Percentiles rank a stretch among this genome's conserved stretches.
Evolutionary conservation across 2,113 vertebrate genomes (phyloP).

Genomic region (Microcebus murinus): DNA sequence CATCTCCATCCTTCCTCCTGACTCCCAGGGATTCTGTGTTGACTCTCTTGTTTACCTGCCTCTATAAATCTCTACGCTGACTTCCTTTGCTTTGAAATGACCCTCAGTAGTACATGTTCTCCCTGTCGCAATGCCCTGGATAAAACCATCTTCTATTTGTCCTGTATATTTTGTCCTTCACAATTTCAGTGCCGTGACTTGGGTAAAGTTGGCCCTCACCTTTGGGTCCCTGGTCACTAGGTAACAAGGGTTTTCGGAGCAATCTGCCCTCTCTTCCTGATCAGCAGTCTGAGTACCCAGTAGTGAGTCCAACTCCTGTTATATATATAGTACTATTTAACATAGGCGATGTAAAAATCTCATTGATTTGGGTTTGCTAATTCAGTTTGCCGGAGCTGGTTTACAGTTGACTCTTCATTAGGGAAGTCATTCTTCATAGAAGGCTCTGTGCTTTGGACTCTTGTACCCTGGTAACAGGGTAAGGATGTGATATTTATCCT

Average conservation of each 20-base stretch:
- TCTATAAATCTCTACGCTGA: not conserved
- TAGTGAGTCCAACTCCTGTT: not conserved
- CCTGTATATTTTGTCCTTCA: not conserved
- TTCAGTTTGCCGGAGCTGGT: slow-evolving; percentile 60
- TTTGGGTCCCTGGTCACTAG: not conserved
- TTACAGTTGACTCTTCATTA: slow-evolving; percentile 68
- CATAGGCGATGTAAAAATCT: slow-evolving; percentile 65
- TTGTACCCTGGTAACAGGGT: not conserved
- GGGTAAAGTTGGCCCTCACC: not conserved
- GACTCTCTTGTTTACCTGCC: not conserved
- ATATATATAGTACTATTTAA: slow-evolving; percentile 63
- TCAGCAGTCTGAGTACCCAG: not conserved
- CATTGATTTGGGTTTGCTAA: slow-evolving; percentile 69
- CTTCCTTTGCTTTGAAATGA: not conserved
- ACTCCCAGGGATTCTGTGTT: not conserved
- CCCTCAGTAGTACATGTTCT: not conserved
- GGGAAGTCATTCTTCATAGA: slow-evolving; percentile 69
- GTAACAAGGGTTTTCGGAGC: not conserved
- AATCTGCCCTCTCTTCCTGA: not conserved
- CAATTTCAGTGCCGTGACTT: not conserved
- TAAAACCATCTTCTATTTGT: not conserved
- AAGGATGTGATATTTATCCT: not conserved
- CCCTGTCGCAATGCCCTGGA: not conserved
- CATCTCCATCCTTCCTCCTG: not conserved
- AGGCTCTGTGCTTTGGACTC: not conserved